Conservation (phyloP, 23 tunicate species). For the Trididemnum miniatum region DNA sequence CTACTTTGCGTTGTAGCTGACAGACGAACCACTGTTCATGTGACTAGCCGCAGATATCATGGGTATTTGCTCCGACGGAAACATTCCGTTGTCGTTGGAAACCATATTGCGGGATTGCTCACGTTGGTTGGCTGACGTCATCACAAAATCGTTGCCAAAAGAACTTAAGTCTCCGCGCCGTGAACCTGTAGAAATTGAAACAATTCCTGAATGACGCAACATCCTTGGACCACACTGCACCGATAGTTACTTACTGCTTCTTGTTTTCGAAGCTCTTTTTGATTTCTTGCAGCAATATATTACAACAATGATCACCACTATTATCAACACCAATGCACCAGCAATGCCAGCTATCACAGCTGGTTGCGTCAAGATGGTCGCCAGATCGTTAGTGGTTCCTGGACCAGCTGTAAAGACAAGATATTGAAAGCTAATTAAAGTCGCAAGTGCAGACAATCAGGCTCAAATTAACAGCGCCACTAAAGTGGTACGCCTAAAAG, state of each 20-base stretch:
- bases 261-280: constrained; percentile 40
- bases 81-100: background rate
- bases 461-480: too few species aligned
- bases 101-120: background rate
- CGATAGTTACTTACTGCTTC: constrained; percentile 62
- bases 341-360: constrained; percentile 60
- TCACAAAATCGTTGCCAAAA: background rate
- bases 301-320: constrained; percentile 45
- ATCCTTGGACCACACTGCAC: background rate
- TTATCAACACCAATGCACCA: constrained; percentile 33
- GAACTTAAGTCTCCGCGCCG: background rate
- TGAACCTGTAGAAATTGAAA: background rate
- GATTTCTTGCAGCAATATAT: constrained; percentile 38
- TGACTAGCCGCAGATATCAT: background rate
- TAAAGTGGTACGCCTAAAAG: too few species aligned
- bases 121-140: too few species aligned
- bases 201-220: background rate
- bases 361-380: constrained; percentile 41
- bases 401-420: background rate
- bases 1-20: constrained; percentile 44
- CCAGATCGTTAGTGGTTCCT: background rate
- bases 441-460: too few species aligned
- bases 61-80: background rate
- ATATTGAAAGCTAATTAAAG: background rate
- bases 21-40: constrained; percentile 6